Conservation (phyloP, 2,888 invertebrate species). For the Plebejus melissa region DNA sequence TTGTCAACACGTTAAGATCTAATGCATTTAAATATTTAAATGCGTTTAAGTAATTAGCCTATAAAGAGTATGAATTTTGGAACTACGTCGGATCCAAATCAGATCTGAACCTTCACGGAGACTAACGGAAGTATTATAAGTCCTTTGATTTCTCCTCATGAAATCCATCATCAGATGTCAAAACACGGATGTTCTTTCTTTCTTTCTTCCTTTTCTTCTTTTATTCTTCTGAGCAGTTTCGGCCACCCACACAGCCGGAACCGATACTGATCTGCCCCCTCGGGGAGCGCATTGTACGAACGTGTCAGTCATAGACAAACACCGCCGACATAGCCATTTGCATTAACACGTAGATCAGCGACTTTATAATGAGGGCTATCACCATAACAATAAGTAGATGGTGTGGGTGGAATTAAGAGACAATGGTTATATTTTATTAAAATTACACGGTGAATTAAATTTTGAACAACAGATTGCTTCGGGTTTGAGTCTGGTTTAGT, state of each 20-base stretch:
- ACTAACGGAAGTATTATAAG: no score
- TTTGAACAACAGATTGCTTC: no score
- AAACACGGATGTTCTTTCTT: constrained; percentile 13
- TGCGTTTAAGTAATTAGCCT: no score
- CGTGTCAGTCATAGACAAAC: constrained; percentile 39
- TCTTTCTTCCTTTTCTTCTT: neutral
- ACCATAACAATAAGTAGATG: neutral
- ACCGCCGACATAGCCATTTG: constrained; percentile 18
- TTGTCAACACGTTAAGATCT: no score
- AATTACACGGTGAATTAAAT: neutral
- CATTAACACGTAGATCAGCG: constrained; percentile 15
- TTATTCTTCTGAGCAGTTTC: neutral
- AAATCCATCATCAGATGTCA: neutral
- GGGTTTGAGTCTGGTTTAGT: no score
- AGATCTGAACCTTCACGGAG: no score
- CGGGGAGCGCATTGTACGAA: constrained; percentile 42
- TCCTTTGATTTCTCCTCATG: neutral
- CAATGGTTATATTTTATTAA: neutral
- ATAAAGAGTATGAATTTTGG: no score
- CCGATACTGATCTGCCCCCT: constrained; percentile 37
- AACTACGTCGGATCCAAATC: no score
- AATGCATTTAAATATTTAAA: no score
- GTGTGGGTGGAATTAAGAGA: neutral
- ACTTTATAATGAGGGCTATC: constrained; percentile 1
- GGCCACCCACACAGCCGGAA: constrained; percentile 41